phyloP scores from a whole-genome alignment of 2,888 invertebrate genomes.

The Plebejus argus region DNA sequence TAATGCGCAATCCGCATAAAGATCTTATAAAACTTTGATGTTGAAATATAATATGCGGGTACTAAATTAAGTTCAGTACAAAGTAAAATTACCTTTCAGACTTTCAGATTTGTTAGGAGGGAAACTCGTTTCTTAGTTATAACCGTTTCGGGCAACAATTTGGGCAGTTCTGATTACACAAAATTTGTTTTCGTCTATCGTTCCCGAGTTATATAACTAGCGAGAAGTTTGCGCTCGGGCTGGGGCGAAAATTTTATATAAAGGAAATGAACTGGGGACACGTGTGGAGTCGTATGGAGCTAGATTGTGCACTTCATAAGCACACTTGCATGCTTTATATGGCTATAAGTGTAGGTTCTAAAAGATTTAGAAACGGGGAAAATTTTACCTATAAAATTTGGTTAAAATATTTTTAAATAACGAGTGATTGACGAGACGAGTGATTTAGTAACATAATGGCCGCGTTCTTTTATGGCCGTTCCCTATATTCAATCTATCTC shows the following conservation, averaged over 20 bases:
- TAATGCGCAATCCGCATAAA: background rate
- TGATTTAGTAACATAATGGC: no score
- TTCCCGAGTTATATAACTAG: constrained; percentile 39
- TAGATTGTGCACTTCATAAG: background rate
- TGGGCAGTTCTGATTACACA: constrained; percentile 38
- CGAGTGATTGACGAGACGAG: no score
- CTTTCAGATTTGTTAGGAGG: background rate
- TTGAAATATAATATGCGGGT: background rate
- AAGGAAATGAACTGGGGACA: background rate
- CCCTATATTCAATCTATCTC: no score
- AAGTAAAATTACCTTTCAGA: constrained; percentile 2
- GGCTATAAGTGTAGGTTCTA: background rate
- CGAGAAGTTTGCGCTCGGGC: constrained; percentile 13
- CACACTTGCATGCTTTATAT: background rate
- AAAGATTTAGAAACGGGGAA: background rate
- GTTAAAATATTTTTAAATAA: background rate
- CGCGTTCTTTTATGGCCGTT: no score
- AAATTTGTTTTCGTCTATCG: constrained; percentile 39
- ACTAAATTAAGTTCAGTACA: background rate
- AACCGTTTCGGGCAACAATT: constrained; percentile 24
- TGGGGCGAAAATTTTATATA: background rate
- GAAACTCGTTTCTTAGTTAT: constrained; percentile 24
- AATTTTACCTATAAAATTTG: background rate
- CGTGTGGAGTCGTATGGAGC: background rate
- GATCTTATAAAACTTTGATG: background rate